Percentiles rank a stretch among this genome's conserved stretches.
These are phyloP conservation scores for Lichenostomus cassidix DNA, from an alignment of 2,113 vertebrate species.

Conservation along the genomic window DNA sequence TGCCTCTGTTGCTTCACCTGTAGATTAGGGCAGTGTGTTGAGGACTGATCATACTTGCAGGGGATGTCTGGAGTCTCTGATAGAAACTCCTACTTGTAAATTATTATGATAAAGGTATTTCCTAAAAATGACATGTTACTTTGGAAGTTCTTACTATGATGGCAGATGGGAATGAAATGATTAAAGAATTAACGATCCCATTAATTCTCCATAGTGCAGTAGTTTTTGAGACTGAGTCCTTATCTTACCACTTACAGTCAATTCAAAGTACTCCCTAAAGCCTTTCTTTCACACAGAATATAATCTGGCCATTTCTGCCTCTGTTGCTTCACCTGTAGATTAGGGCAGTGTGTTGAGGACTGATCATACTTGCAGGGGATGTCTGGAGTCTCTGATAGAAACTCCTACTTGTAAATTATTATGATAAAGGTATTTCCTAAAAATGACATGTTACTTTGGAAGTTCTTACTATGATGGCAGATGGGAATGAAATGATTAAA, in stretches of 20 bases:
- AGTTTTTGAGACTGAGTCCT: neutral
- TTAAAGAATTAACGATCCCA: no score
- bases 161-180: conserved; percentile 18
- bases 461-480: neutral
- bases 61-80: neutral
- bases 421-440: conserved; percentile 22
- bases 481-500: conserved; percentile 9
- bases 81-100: neutral
- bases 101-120: conserved; percentile 13
- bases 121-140: conserved; percentile 1
- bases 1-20: neutral
- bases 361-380: neutral
- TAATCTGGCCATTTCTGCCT: neutral
- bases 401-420: neutral
- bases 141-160: conserved; percentile 28
- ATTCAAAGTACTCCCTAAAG: neutral
- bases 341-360: neutral
- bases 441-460: neutral
- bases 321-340: neutral
- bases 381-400: neutral
- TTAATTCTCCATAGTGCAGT: neutral
- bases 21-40: neutral
- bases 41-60: neutral
- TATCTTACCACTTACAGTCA: neutral
- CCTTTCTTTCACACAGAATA: neutral